A percentile compares a stretch with the other conserved stretches of the same genome.
Evolutionary conservation across 2,113 vertebrate genomes (phyloP).

Genomic region (Holacanthus passer): DNA sequence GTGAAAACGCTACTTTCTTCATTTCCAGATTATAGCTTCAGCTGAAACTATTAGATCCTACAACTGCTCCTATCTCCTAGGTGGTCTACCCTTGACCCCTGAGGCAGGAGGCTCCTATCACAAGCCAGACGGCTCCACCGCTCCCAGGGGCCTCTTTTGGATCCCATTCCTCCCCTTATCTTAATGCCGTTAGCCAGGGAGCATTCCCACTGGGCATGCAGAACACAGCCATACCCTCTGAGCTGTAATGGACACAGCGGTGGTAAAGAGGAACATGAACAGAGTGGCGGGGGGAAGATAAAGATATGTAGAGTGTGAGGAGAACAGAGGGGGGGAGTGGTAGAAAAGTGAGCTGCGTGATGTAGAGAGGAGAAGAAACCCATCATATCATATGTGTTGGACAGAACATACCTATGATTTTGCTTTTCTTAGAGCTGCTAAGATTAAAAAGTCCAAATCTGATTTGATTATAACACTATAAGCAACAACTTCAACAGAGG

Average conservation of each 20-base stretch:
- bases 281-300: background rate
- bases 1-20: background rate
- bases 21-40: background rate
- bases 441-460: background rate
- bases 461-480: background rate
- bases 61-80: background rate
- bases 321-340: background rate
- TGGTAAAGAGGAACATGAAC: conserved; percentile 9
- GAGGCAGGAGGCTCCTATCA: conserved; percentile 36
- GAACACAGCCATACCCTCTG: conserved; percentile 24
- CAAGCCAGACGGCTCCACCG: conserved; percentile 49
- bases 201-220: conserved; percentile 56
- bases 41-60: background rate
- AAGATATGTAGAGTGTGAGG: conserved; percentile 1
- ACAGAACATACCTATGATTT: background rate
- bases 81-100: conserved; percentile 46
- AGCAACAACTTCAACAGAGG: background rate
- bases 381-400: background rate
- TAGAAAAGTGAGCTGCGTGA: background rate
- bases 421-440: background rate
- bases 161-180: conserved; percentile 62
- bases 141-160: conserved; percentile 42
- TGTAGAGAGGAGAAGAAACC: background rate
- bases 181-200: conserved; percentile 38
- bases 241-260: conserved; percentile 28